Evolutionary conservation across 2,888 invertebrate genomes (phyloP).

Genomic region (Xanthia icteritia): DNA sequence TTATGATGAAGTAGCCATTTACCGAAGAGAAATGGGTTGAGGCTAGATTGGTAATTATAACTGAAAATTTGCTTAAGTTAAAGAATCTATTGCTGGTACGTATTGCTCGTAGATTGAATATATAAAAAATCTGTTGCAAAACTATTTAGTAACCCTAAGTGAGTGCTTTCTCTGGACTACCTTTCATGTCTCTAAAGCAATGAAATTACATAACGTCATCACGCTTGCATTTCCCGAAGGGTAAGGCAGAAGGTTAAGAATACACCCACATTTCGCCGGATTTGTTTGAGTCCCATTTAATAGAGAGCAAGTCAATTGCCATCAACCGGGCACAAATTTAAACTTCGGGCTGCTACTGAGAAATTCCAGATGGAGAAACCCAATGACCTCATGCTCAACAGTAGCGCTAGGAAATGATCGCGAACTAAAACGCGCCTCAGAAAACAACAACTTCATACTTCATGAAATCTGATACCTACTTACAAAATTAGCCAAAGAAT

Average conservation of each 20-base stretch:
- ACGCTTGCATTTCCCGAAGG: too few species aligned
- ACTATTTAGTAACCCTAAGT: not conserved
- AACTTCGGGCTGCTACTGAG: too few species aligned
- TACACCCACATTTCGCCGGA: too few species aligned
- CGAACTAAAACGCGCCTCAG: not conserved
- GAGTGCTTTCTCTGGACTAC: not conserved
- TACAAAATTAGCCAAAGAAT: conserved; percentile 28
- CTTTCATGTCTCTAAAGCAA: not conserved
- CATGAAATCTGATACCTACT: not conserved
- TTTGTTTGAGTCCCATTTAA: too few species aligned
- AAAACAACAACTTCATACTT: not conserved
- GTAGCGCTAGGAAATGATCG: not conserved
- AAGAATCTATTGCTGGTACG: not conserved
- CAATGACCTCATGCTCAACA: too few species aligned
- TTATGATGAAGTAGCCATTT: not conserved
- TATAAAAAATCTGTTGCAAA: not conserved
- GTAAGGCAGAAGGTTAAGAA: too few species aligned
- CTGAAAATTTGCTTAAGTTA: not conserved
- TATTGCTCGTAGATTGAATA: not conserved
- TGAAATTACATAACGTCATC: not conserved
- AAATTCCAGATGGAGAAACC: too few species aligned
- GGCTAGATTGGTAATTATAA: not conserved
- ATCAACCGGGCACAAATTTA: too few species aligned
- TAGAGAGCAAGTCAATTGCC: too few species aligned
- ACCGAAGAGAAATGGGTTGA: not conserved